phyloP scores from a whole-genome alignment of 2,797 vertebrate species.

The Gorsachius magnificus region DNA sequence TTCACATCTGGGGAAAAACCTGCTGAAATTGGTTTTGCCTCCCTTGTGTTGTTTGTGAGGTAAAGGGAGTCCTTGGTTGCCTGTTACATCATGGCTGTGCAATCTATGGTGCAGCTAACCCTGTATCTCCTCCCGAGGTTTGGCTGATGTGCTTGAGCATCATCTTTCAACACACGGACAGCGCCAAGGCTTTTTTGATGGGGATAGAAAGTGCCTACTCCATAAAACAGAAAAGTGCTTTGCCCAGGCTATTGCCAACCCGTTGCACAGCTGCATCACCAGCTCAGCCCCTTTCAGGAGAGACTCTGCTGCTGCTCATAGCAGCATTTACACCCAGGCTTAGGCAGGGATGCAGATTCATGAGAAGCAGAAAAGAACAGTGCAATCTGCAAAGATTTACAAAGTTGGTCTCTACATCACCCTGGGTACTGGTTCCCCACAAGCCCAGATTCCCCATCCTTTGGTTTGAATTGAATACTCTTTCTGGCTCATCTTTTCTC shows the following conservation, averaged over 20 bases:
- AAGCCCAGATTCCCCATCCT: background rate
- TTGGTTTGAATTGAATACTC: background rate
- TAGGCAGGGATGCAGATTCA: background rate
- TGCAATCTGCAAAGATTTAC: background rate
- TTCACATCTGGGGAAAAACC: background rate
- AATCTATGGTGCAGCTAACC: background rate
- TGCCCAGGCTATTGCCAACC: accelerated
- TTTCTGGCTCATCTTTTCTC: background rate
- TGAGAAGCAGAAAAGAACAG: background rate
- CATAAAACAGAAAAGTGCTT: background rate
- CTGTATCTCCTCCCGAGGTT: background rate
- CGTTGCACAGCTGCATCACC: background rate
- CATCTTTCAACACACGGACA: accelerated
- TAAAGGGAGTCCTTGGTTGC: background rate
- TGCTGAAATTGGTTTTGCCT: background rate
- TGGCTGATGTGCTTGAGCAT: background rate
- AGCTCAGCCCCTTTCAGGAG: background rate
- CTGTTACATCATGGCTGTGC: background rate
- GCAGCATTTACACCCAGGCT: background rate
- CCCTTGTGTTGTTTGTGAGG: background rate
- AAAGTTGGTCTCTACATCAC: background rate
- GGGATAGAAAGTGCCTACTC: background rate
- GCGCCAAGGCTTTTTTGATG: background rate
- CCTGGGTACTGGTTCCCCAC: background rate
- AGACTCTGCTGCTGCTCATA: background rate